Percentiles rank a stretch among this genome's conserved stretches.
These are phyloP conservation scores for Zoroaster sp. DNA, from an alignment of 53 echinoderm and acorn worm species.

Conservation along the genomic window DNA sequence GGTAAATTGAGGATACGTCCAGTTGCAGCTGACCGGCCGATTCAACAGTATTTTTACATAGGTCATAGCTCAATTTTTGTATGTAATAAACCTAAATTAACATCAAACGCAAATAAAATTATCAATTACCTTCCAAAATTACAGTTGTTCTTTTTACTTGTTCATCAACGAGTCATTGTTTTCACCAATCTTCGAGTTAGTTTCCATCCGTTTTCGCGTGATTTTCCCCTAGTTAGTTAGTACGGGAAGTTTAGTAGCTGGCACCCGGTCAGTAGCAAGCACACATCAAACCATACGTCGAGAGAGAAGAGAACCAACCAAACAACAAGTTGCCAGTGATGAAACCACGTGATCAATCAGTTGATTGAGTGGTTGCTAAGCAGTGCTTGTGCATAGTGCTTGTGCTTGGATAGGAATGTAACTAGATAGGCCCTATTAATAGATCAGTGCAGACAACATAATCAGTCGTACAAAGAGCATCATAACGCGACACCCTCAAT, in stretches of 20 bases:
- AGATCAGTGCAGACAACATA: too few species aligned
- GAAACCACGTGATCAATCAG: constrained; percentile 47
- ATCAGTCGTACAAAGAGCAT: too few species aligned
- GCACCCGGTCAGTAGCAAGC: background rate
- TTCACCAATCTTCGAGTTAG: background rate
- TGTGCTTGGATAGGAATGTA: background rate
- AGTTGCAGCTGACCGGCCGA: too few species aligned
- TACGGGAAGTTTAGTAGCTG: constrained; percentile 5
- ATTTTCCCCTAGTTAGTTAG: background rate
- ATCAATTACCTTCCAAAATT: background rate
- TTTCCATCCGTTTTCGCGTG: background rate
- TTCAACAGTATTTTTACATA: too few species aligned
- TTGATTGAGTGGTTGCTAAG: constrained; percentile 61
- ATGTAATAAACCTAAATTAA: too few species aligned
- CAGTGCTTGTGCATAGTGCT: background rate
- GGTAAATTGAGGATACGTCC: too few species aligned
- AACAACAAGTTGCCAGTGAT: constrained; percentile 53
- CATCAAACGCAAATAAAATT: too few species aligned
- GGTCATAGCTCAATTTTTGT: too few species aligned
- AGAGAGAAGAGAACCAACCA: constrained; percentile 19
- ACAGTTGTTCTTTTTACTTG: background rate
- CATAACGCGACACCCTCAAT: too few species aligned
- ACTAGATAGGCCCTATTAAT: too few species aligned
- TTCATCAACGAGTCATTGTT: background rate
- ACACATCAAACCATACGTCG: background rate